Evolutionary conservation across 2,113 vertebrate genomes (phyloP).

Genomic region (Hippotragus niger): DNA sequence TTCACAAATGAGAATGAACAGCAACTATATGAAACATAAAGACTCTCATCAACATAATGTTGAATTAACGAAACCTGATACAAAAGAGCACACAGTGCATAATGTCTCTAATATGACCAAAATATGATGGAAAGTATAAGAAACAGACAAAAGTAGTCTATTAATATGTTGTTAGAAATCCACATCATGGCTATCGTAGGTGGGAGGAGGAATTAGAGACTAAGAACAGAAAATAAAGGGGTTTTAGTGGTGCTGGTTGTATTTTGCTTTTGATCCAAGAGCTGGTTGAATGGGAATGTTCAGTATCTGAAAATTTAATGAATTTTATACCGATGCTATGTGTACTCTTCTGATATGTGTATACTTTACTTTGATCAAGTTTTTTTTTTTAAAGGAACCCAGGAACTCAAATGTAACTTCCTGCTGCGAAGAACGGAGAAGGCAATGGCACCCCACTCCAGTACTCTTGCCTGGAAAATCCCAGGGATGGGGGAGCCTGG

Average conservation of each 20-base stretch:
- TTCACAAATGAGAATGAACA: not conserved
- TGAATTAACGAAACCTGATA: not conserved
- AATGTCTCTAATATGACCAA: not conserved
- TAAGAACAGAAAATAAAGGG: not conserved
- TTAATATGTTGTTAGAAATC: not conserved
- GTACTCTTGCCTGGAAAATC: too few relatives aligned
- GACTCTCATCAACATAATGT: not conserved
- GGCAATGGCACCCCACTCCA: too few relatives aligned
- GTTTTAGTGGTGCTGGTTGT: not conserved
- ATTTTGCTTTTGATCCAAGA: not conserved
- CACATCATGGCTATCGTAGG: fast-evolving
- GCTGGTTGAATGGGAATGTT: not conserved
- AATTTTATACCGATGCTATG: not conserved
- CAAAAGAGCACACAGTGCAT: not conserved
- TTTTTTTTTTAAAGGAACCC: not conserved
- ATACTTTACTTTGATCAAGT: not conserved
- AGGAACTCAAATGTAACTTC: not conserved
- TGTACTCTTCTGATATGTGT: not conserved
- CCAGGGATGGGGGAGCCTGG: too few relatives aligned
- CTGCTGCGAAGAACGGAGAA: not conserved
- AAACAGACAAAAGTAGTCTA: not conserved
- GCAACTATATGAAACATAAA: not conserved
- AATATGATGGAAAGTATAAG: not conserved
- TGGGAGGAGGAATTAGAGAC: not conserved
- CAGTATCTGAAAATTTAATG: not conserved